A percentile compares a stretch with the other conserved stretches of the same genome.
Conservation (phyloP, 1,140 invertebrate species). For the Stegodyphus dumicola region DNA sequence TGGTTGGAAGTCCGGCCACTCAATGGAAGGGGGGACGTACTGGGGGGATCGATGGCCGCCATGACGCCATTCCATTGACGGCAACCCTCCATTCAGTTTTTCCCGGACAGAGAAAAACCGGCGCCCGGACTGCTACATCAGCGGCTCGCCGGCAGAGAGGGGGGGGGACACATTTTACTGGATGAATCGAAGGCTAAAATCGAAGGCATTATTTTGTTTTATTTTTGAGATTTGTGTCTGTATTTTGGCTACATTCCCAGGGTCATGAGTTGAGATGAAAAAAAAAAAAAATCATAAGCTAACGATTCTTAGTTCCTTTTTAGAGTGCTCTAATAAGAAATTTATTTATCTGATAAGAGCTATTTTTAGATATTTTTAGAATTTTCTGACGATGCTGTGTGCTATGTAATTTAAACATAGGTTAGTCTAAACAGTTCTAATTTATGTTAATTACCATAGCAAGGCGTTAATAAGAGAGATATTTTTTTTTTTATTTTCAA, state of each 20-base stretch:
- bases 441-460: no score
- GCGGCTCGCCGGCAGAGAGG: background rate
- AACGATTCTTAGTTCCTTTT: no score
- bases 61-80: conserved; percentile 51
- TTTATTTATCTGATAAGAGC: no score
- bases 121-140: conserved; percentile 23
- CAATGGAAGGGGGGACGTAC: conserved; percentile 17
- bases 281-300: no score
- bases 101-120: conserved; percentile 20
- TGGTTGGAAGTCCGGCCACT: conserved; percentile 32
- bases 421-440: no score
- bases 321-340: no score
- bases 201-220: background rate
- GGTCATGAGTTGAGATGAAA: background rate
- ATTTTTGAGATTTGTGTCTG: no score
- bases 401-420: no score
- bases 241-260: background rate
- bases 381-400: no score
- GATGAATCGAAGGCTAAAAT: background rate
- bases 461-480: no score
- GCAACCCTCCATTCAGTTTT: conserved; percentile 41
- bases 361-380: no score
- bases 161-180: background rate
- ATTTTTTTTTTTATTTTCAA: no score
- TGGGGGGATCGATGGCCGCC: conserved; percentile 33